Evolutionary conservation across 2,113 vertebrate species (phyloP), one percentile per base, ranked within the genome.

Genomic region (Takifugu flavidus): DNA sequence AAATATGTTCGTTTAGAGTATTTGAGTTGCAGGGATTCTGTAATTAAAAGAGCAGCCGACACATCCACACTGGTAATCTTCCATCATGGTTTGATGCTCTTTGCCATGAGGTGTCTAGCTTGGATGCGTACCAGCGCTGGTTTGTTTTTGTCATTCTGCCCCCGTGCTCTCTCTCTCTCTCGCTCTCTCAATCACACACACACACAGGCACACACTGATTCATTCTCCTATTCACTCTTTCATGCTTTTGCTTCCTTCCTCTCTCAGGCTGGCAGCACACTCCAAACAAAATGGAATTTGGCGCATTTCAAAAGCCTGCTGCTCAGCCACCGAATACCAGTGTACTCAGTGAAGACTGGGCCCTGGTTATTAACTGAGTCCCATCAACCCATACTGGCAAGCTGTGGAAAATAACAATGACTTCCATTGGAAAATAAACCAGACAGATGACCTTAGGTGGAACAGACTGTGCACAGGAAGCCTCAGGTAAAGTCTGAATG

Each of bases 21-120:
- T 65, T 72, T 74, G 79, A 71, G 68, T 72, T 70, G 69, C 60
- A 14, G 67, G 78, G 76, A 80, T 70, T 74, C 70, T 74, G 76
- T 73, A 86, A 77, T 82, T 71, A 77, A 89, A 89, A 89, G 88
- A 86, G 65, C 67, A 70, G 65, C 74, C 56, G 56, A 56, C 67
- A 59, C 81, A 67, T 60, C 0, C 34, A 62, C 65, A 6, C 79
- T 75, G 77, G 81, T 82, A 81, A 61, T 80, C 84, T 84, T 82
- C 83, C 84, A 82, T 76, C 72, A 60, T 76, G 68, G 78, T 81
- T 75, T 77, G 77, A 67, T 80, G 75, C 69, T 31, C 29, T 67
- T 46, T 66, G 65, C 67, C 68, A 77, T 71, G 75, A 77, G 60
- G 51, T 64, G 53, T 61, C 61, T 69, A 65, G 72, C 75, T 64